Percentiles rank a stretch among this genome's conserved stretches.
Evolutionary conservation across 2,888 invertebrate genomes (phyloP).

Genomic region (Keiferia lycopersicella): DNA sequence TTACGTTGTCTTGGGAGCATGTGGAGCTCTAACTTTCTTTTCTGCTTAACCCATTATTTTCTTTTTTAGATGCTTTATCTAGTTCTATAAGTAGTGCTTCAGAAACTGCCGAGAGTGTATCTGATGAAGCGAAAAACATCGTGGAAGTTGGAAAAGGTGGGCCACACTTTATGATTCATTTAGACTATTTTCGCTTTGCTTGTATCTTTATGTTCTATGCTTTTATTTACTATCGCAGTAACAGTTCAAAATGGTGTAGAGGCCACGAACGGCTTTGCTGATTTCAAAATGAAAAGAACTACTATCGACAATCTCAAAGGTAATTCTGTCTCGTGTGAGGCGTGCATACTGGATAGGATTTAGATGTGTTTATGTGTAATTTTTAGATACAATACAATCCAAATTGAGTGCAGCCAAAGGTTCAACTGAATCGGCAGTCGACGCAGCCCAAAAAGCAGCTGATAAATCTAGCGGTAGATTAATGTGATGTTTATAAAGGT

Average conservation of each 20-base stretch:
- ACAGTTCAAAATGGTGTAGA: conserved; percentile 34
- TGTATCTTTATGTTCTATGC: conserved; percentile 34
- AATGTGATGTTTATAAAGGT: background rate
- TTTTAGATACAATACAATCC: conserved; percentile 48
- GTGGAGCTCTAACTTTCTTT: conserved; percentile 38
- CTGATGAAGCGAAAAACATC: background rate
- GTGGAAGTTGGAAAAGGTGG: conserved; percentile 8
- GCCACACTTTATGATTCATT: background rate
- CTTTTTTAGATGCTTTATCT: conserved; percentile 46
- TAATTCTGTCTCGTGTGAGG: conserved; percentile 27
- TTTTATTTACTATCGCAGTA: conserved; percentile 38
- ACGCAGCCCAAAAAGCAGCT: conserved; percentile 38
- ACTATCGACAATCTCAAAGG: conserved; percentile 36
- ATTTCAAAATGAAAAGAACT: conserved; percentile 25
- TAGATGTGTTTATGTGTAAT: conserved; percentile 28
- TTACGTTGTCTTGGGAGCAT: conserved; percentile 43
- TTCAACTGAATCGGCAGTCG: conserved; percentile 36
- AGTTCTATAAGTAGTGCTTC: conserved; percentile 31
- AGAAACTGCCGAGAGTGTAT: conserved; percentile 7
- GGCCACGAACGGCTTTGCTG: conserved; percentile 24
- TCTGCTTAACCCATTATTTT: conserved; percentile 36
- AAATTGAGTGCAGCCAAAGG: conserved; percentile 41
- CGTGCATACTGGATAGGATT: background rate
- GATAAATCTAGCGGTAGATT: conserved; percentile 47
- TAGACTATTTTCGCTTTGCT: conserved; percentile 25